Conservation (phyloP, 2,797 vertebrate species). For the Buphagus erythrorhynchus region DNA sequence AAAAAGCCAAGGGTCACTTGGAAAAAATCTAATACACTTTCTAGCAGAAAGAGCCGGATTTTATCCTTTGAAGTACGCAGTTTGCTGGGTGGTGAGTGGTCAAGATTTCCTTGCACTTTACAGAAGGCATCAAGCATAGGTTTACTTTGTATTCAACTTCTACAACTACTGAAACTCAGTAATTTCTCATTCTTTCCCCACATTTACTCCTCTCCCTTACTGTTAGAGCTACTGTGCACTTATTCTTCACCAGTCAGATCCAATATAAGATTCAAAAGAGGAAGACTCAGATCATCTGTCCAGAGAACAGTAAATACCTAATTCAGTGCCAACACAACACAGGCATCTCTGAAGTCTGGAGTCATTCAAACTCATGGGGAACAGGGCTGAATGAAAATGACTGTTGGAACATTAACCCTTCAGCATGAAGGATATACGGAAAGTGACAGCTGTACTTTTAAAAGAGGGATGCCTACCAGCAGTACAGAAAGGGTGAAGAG, state of each 20-base stretch:
- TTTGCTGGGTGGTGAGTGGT: not conserved
- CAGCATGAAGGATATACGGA: not conserved
- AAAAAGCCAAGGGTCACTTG: constrained; percentile 1
- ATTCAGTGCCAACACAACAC: not conserved
- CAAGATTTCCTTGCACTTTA: not conserved
- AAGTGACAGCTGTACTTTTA: not conserved
- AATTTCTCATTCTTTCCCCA: not conserved
- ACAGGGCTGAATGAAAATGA: not conserved
- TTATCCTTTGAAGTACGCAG: not conserved
- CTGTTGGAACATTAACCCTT: not conserved
- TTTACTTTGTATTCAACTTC: not conserved
- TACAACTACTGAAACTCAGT: not conserved
- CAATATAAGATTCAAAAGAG: not conserved
- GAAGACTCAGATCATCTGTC: not conserved
- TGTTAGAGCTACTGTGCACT: not conserved
- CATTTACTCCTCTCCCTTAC: not conserved
- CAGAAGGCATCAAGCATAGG: not conserved
- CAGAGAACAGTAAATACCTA: not conserved
- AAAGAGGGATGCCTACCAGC: not conserved
- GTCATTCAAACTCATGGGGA: not conserved
- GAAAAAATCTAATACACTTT: not conserved
- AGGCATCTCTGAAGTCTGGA: not conserved
- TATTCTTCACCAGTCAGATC: not conserved
- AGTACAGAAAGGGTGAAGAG: not conserved
- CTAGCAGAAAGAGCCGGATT: not conserved